These are phyloP conservation scores for Probosciger aterrimus DNA, from an alignment of 2,113 vertebrate genomes.

Conservation along the genomic window DNA sequence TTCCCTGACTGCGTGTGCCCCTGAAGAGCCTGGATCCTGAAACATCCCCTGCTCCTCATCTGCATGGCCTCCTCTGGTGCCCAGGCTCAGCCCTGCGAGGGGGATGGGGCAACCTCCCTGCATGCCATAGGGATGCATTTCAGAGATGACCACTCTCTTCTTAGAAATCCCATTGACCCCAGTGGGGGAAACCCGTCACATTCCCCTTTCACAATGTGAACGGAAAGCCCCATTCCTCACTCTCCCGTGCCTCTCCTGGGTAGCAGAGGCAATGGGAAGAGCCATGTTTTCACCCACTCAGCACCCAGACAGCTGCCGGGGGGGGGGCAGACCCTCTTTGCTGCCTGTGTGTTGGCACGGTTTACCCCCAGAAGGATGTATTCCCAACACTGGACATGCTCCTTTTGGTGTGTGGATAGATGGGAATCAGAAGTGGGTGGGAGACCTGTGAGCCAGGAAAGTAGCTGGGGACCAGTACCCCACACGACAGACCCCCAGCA, in stretches of 20 bases:
- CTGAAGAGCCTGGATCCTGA: not conserved
- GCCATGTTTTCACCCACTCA: not conserved
- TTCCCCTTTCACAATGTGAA: not conserved
- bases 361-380: not conserved
- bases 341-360: accelerated
- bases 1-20: not conserved
- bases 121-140: not conserved
- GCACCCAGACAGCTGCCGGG: not conserved
- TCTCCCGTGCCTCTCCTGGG: not conserved
- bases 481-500: accelerated
- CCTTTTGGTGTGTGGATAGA: not conserved
- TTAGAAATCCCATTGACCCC: slow-evolving; percentile 23
- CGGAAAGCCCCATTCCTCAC: slow-evolving; percentile 43
- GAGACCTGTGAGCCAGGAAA: not conserved
- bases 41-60: not conserved
- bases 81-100: not conserved
- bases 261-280: not conserved
- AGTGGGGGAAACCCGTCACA: not conserved
- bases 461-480: not conserved
- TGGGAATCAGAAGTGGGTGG: accelerated
- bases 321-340: not conserved
- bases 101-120: not conserved
- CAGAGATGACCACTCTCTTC: slow-evolving; percentile 6
- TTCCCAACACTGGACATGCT: accelerated
- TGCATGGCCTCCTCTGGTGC: not conserved